Conservation (phyloP, 2,797 vertebrate species). For the Lophotriccus pileatus region DNA sequence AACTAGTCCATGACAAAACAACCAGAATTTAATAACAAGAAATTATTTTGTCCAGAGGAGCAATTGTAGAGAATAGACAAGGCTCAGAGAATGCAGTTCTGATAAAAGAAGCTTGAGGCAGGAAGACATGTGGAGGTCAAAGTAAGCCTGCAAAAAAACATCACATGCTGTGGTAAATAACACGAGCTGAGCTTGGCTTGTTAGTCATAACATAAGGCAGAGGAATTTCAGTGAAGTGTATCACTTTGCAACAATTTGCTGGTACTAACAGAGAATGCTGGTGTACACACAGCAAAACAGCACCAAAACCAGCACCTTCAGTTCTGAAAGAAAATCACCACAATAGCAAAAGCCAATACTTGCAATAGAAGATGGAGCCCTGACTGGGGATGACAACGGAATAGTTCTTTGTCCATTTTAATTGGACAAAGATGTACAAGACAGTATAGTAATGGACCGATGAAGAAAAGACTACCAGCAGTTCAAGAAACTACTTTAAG, state of each 20-base stretch:
- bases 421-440: background rate
- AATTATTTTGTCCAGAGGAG: background rate
- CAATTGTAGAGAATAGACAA: background rate
- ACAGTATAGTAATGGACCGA: background rate
- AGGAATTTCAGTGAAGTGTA: background rate
- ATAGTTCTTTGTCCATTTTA: background rate
- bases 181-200: background rate
- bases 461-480: background rate
- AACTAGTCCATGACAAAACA: background rate
- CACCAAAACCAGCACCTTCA: background rate
- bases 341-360: background rate
- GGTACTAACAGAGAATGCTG: background rate
- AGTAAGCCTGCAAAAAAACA: background rate
- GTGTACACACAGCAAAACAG: background rate
- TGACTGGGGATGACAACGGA: background rate
- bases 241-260: background rate
- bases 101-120: background rate
- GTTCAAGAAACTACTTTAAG: background rate
- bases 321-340: background rate
- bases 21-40: background rate
- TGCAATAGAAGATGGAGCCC: background rate
- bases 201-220: conserved; percentile 25
- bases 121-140: background rate
- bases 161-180: background rate
- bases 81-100: background rate